These are phyloP conservation scores for Standfussiana lucernea DNA, from an alignment of 2,888 invertebrate genomes.

Conservation along the genomic window DNA sequence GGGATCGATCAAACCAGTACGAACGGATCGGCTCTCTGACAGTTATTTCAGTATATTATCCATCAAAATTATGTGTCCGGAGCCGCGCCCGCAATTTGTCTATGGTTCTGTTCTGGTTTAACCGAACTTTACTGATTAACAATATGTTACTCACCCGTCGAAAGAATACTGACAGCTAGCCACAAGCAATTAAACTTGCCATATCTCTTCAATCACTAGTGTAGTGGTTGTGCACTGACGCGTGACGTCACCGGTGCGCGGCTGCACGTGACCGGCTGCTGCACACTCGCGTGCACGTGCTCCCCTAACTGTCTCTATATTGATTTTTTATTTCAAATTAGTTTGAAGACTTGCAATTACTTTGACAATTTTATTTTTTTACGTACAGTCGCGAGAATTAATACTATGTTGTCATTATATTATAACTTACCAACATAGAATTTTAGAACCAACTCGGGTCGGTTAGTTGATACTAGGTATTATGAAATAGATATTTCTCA, in stretches of 20 bases:
- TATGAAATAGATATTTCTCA: background rate
- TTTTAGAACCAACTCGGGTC: background rate
- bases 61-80: background rate
- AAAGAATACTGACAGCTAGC: background rate
- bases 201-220: background rate
- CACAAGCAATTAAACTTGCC: background rate
- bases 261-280: slow-evolving; percentile 35
- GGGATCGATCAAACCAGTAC: background rate
- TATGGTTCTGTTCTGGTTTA: background rate
- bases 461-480: too few relatives aligned
- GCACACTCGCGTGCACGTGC: slow-evolving; percentile 19
- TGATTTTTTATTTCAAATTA: background rate
- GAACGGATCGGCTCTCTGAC: background rate
- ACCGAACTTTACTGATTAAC: background rate
- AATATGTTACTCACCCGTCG: background rate
- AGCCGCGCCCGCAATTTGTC: background rate
- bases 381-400: background rate
- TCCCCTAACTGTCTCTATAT: slow-evolving; percentile 7
- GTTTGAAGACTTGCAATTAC: background rate
- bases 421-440: background rate
- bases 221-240: slow-evolving; percentile 1
- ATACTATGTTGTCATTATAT: too few relatives aligned
- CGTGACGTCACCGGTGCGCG: slow-evolving; percentile 13
- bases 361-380: background rate
- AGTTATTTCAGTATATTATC: background rate